phyloP scores from a whole-genome alignment of 2,113 vertebrate species.

The Amblyornis subalaris region DNA sequence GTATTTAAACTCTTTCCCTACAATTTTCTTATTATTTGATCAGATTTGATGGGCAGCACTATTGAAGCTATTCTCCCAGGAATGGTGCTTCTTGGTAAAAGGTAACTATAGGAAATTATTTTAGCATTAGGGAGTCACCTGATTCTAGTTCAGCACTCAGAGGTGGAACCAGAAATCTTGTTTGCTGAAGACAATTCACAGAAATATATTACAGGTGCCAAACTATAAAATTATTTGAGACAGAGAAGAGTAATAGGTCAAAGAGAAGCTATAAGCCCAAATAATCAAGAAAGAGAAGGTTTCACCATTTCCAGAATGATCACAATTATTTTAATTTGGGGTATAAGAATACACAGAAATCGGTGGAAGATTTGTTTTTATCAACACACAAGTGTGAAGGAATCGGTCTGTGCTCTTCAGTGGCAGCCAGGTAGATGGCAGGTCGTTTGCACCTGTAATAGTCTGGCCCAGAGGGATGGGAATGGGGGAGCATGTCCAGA shows the following conservation, averaged over 20 bases:
- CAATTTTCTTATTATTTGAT: not conserved
- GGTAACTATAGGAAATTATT: not conserved
- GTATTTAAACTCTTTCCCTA: not conserved
- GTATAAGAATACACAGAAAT: not conserved
- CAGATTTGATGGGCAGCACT: not conserved
- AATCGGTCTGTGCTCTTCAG: not conserved
- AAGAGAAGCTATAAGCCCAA: not conserved
- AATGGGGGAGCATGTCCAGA: fast-evolving
- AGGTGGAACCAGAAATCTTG: not conserved
- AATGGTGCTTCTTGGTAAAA: not conserved
- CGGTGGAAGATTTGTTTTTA: not conserved
- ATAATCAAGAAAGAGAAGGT: not conserved
- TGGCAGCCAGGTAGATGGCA: not conserved
- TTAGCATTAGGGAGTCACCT: not conserved
- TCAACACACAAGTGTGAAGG: not conserved
- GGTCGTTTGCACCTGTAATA: not conserved
- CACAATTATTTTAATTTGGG: not conserved
- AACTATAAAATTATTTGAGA: not conserved
- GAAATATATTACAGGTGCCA: not conserved
- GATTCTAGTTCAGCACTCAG: not conserved
- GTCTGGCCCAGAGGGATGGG: not conserved
- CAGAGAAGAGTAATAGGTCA: not conserved
- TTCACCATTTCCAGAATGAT: not conserved
- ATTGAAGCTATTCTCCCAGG: not conserved
- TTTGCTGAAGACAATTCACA: not conserved